Evolutionary conservation across 2,888 invertebrate genomes (phyloP).

Genomic region (Drosophila barbarae): DNA sequence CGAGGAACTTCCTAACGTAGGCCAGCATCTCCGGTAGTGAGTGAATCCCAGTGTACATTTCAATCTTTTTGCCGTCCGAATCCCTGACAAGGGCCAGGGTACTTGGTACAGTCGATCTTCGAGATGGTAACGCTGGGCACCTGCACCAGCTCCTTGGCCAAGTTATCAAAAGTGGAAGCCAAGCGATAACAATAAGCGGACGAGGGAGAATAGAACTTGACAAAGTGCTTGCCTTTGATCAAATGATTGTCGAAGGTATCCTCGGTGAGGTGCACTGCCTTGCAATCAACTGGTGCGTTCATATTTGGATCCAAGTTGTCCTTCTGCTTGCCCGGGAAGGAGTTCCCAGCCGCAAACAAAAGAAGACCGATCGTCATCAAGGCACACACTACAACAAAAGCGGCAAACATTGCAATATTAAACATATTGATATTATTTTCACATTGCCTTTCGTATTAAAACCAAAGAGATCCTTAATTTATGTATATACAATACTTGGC

Average conservation of each 20-base stretch:
- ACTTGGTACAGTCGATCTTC: constrained; percentile 90
- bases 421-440: no score
- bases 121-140: constrained; percentile 86
- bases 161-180: constrained; percentile 90
- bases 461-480: no score
- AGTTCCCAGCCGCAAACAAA: no score
- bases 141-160: constrained; percentile 86
- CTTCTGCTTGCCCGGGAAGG: no score
- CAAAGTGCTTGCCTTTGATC: constrained; percentile 88
- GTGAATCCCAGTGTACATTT: constrained; percentile 86
- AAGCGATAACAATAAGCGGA: constrained; percentile 92
- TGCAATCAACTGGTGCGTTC: no score
- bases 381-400: no score
- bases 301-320: no score
- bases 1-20: constrained; percentile 83
- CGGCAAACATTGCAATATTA: no score
- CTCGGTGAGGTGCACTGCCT: constrained; percentile 83
- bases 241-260: constrained; percentile 87
- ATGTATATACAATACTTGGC: no score
- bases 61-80: constrained; percentile 90
- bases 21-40: constrained; percentile 84
- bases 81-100: no score
- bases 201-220: constrained; percentile 96
- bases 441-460: no score
- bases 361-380: no score